These are phyloP conservation scores for Bovichtus variegatus DNA, from an alignment of 2,797 vertebrate species.

Conservation along the genomic window DNA sequence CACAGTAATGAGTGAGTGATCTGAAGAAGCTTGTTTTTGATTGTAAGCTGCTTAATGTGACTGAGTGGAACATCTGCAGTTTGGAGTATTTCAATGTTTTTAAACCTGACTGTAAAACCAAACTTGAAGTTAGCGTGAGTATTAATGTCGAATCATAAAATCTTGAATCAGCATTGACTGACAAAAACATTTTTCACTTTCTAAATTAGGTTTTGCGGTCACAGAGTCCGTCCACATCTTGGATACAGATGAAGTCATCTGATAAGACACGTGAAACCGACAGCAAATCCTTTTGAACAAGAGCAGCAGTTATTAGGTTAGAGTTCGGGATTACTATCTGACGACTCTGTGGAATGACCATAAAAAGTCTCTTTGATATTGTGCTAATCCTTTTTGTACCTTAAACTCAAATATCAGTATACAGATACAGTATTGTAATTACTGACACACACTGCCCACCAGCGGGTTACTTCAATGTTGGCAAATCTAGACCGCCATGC, in stretches of 20 bases:
- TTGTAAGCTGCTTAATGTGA: conserved; percentile 18
- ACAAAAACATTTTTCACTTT: background rate
- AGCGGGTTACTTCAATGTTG: conserved; percentile 8
- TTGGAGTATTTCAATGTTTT: conserved; percentile 18
- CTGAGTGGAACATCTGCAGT: conserved; percentile 33
- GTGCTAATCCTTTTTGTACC: conserved; percentile 40
- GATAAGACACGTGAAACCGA: background rate
- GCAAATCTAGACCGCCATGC: conserved; percentile 4
- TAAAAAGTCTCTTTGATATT: conserved; percentile 61
- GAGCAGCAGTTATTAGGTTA: conserved; percentile 3
- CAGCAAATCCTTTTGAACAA: conserved; percentile 37
- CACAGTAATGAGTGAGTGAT: conserved; percentile 29
- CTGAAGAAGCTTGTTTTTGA: conserved; percentile 38
- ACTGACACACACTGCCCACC: conserved; percentile 31
- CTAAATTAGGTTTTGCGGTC: background rate
- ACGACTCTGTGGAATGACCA: conserved; percentile 24
- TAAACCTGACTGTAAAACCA: conserved; percentile 8
- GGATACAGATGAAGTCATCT: background rate
- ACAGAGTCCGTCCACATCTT: background rate
- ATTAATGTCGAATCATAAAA: conserved; percentile 1
- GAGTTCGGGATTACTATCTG: conserved; percentile 9
- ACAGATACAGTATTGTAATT: conserved; percentile 39
- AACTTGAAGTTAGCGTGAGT: background rate
- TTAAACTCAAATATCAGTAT: conserved; percentile 60
- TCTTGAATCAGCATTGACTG: background rate